These are phyloP conservation scores for Yponomeuta plumbellus DNA, from an alignment of 2,888 invertebrate species.

Conservation along the genomic window DNA sequence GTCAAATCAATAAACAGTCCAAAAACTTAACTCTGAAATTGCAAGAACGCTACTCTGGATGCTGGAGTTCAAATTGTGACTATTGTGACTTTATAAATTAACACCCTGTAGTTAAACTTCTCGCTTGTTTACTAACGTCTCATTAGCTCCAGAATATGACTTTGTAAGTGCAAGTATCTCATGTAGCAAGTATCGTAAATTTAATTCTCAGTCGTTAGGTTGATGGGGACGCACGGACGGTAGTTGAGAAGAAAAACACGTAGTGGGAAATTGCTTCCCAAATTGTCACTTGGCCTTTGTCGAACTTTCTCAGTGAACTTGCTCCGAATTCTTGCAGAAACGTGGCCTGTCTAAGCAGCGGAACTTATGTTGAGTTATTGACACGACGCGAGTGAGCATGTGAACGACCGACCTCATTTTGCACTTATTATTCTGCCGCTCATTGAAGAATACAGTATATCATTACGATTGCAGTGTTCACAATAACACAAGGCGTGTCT, in stretches of 20 bases:
- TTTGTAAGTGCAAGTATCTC: not conserved
- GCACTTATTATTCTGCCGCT: constrained; percentile 23
- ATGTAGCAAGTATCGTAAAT: not conserved
- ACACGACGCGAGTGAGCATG: constrained; percentile 26
- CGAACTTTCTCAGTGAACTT: not conserved
- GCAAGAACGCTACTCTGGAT: no score
- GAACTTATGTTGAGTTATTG: constrained; percentile 14
- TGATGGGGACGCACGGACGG: not conserved
- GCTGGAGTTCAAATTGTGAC: no score
- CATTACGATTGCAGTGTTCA: not conserved
- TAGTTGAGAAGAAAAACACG: not conserved
- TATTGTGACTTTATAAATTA: no score
- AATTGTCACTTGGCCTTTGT: not conserved
- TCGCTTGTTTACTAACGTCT: not conserved
- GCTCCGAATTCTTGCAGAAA: not conserved
- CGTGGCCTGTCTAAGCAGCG: not conserved
- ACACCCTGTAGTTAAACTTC: not conserved
- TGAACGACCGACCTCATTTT: constrained; percentile 39
- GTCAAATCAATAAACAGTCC: no score
- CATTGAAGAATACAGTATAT: constrained; percentile 11
- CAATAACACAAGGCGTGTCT: constrained; percentile 5
- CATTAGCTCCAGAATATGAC: not conserved
- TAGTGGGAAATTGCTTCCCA: not conserved
- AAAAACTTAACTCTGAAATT: no score
- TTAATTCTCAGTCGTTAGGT: not conserved